A percentile compares a stretch with the other conserved stretches of the same genome.
phyloP scores from a whole-genome alignment of 2,797 vertebrate species.

The Danio choprae region DNA sequence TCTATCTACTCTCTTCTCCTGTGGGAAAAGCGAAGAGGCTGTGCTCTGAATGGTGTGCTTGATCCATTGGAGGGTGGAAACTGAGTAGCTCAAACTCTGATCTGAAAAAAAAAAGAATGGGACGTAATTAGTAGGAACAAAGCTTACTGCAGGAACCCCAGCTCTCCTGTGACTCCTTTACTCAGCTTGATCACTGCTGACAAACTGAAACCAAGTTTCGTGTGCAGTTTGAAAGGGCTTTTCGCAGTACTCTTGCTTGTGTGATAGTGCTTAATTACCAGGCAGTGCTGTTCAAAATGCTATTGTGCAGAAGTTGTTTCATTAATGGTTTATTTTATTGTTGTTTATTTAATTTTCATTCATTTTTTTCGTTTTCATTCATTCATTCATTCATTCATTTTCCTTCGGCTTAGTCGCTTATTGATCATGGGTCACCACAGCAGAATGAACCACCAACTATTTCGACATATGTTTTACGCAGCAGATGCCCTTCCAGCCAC shows the following conservation, averaged over 20 bases:
- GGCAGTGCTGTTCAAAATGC: background rate
- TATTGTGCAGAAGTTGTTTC: background rate
- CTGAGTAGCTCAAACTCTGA: slow-evolving; percentile 65
- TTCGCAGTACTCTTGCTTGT: slow-evolving; percentile 35
- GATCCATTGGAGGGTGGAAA: slow-evolving; percentile 66
- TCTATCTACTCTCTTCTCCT: slow-evolving; percentile 60
- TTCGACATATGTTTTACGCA: too few relatives aligned
- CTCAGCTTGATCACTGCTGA: slow-evolving; percentile 49
- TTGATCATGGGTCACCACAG: too few relatives aligned
- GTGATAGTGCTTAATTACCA: background rate
- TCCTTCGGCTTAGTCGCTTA: too few relatives aligned
- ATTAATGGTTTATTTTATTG: too few relatives aligned
- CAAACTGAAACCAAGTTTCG: slow-evolving; percentile 43
- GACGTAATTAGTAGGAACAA: slow-evolving; percentile 71
- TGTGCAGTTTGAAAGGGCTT: slow-evolving; percentile 54
- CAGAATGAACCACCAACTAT: too few relatives aligned
- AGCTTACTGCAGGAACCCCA: slow-evolving; percentile 60
- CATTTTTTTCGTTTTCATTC: too few relatives aligned
- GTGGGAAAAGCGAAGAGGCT: slow-evolving; percentile 54
- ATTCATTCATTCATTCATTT: too few relatives aligned
- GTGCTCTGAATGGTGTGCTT: slow-evolving; percentile 50
- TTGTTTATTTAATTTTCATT: too few relatives aligned
- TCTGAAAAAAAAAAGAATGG: slow-evolving; percentile 65
- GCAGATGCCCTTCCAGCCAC: too few relatives aligned
- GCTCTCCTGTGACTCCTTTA: slow-evolving; percentile 54